Conservation (phyloP, 1,140 invertebrate genomes). For the Megalopta genalis region DNA sequence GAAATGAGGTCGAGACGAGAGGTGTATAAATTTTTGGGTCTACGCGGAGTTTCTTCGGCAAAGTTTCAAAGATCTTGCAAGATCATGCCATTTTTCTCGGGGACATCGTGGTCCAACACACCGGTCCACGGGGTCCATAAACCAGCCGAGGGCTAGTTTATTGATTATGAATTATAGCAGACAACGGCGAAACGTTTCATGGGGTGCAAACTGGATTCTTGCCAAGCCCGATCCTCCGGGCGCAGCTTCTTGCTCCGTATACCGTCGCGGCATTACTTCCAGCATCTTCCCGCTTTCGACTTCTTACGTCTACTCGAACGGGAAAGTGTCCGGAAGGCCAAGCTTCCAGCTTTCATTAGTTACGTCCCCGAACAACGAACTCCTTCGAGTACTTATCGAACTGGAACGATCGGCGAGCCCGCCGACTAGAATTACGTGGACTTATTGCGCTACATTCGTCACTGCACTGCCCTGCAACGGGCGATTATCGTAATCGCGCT, state of each 20-base stretch:
- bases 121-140: background rate
- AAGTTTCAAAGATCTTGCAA: too few species aligned
- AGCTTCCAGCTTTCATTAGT: slow-evolving; percentile 59
- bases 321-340: slow-evolving; percentile 53
- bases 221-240: slow-evolving; percentile 35
- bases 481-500: background rate
- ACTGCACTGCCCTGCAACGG: slow-evolving; percentile 1
- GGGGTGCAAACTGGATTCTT: slow-evolving; percentile 45
- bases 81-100: too few species aligned
- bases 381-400: slow-evolving; percentile 53
- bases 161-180: slow-evolving; percentile 50
- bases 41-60: too few species aligned
- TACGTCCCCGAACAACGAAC: slow-evolving; percentile 53
- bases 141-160: background rate
- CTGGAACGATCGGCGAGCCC: slow-evolving; percentile 47
- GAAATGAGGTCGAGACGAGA: too few species aligned
- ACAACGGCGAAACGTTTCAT: slow-evolving; percentile 27
- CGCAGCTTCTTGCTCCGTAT: slow-evolving; percentile 10
- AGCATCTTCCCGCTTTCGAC: slow-evolving; percentile 46
- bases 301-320: slow-evolving; percentile 49
- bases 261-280: slow-evolving; percentile 32
- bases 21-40: too few species aligned
- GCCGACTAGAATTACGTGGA: slow-evolving; percentile 50
- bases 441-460: slow-evolving; percentile 44
- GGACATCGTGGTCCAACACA: too few species aligned